Percentiles rank a stretch among this genome's conserved stretches.
These are phyloP conservation scores for Drosophila athabasca DNA, from an alignment of 1,140 invertebrate genomes.

Conservation along the genomic window DNA sequence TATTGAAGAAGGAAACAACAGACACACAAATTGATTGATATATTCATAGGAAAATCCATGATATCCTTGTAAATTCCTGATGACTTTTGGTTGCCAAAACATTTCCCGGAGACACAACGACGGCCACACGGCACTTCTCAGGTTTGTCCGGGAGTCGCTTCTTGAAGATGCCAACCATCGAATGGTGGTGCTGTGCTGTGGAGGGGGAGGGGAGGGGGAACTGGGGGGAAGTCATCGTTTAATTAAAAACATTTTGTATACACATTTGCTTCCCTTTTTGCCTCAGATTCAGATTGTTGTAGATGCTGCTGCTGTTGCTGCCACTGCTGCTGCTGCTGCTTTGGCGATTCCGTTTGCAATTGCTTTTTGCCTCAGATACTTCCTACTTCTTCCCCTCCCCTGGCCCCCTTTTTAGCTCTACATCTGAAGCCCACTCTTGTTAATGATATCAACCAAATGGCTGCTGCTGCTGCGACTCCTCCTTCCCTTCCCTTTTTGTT, in stretches of 20 bases:
- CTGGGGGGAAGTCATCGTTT: slow-evolving; percentile 65
- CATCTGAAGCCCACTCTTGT: slow-evolving; percentile 55
- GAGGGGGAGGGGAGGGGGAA: slow-evolving; percentile 34
- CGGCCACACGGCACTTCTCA: slow-evolving; percentile 9
- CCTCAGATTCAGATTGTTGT: slow-evolving; percentile 35
- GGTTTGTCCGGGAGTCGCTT: slow-evolving; percentile 13
- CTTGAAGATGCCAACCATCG: slow-evolving; percentile 8
- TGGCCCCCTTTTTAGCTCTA: not conserved
- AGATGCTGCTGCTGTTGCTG: slow-evolving; percentile 15
- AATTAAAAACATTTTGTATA: slow-evolving; percentile 82
- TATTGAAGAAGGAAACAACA: slow-evolving; percentile 5
- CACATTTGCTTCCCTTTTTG: slow-evolving; percentile 74
- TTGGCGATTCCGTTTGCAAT: slow-evolving; percentile 78
- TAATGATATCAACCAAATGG: slow-evolving; percentile 77
- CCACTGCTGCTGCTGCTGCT: slow-evolving; percentile 49
- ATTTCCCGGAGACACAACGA: slow-evolving; percentile 1
- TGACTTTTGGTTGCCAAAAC: slow-evolving; percentile 29
- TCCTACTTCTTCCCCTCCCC: slow-evolving; percentile 19
- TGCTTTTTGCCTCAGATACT: slow-evolving; percentile 56
- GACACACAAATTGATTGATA: slow-evolving; percentile 43
- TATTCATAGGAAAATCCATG: slow-evolving; percentile 29
- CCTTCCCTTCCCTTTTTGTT: not conserved
- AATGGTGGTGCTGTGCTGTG: too few relatives aligned
- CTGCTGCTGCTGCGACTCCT: slow-evolving; percentile 15
- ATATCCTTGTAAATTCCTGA: slow-evolving; percentile 38